These are phyloP conservation scores for Eueides isabella DNA, from an alignment of 1,140 invertebrate genomes.

Conservation along the genomic window DNA sequence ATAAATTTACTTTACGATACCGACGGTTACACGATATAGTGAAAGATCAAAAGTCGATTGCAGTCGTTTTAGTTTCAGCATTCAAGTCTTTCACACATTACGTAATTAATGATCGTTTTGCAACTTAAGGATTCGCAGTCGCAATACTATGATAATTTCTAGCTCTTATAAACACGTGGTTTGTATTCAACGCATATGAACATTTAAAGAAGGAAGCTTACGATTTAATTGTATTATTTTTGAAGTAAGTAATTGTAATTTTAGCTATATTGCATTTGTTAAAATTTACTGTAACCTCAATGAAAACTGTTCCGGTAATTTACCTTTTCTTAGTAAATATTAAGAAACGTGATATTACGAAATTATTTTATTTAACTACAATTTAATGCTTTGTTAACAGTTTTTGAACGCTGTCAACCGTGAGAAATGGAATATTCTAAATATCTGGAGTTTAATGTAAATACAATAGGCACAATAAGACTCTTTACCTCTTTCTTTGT, in stretches of 20 bases:
- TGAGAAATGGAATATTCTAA: background rate
- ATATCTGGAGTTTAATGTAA: background rate
- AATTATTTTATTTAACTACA: background rate
- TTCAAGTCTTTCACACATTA: constrained; percentile 23
- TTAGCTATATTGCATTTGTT: background rate
- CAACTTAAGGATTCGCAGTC: constrained; percentile 23
- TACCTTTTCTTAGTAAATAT: background rate
- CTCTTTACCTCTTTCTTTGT: background rate
- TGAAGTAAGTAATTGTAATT: background rate
- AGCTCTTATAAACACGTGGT: background rate
- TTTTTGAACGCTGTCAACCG: background rate
- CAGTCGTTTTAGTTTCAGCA: background rate
- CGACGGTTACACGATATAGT: too few relatives aligned
- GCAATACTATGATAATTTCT: background rate
- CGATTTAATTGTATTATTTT: background rate
- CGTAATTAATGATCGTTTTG: constrained; percentile 23
- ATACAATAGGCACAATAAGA: background rate
- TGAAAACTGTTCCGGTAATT: constrained; percentile 1
- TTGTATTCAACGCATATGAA: background rate
- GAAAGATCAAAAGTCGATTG: background rate
- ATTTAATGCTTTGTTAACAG: background rate
- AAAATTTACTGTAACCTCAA: background rate
- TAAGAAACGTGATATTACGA: background rate
- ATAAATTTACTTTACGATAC: too few relatives aligned
- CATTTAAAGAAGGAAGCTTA: background rate